Percentiles rank a stretch among this genome's conserved stretches.
Evolutionary conservation across 2,888 invertebrate genomes (phyloP).

Genomic region (Troilus luridus): DNA sequence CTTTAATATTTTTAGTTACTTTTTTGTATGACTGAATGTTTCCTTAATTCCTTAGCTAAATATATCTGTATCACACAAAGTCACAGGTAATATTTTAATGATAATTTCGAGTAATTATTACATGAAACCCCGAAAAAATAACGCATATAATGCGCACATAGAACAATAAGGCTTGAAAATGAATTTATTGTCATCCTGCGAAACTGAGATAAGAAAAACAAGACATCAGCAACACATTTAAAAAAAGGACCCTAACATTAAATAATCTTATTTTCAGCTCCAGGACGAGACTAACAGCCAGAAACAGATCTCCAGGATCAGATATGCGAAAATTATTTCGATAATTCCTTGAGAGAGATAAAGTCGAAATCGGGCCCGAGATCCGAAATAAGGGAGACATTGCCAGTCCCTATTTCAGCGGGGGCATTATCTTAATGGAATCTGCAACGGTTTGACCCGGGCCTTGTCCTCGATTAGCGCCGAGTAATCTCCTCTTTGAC

Average conservation of each 20-base stretch:
- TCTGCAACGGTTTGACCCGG: background rate
- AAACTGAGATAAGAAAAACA: background rate
- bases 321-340: slow-evolving; percentile 24
- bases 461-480: background rate
- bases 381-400: background rate
- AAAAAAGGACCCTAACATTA: background rate
- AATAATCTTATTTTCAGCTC: slow-evolving; percentile 4
- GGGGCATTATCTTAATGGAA: slow-evolving; percentile 31
- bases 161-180: background rate
- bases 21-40: too few species aligned
- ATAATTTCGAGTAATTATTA: too few species aligned
- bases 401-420: slow-evolving; percentile 3
- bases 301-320: background rate
- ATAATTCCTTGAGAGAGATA: background rate
- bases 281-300: background rate
- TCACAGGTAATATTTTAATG: too few species aligned
- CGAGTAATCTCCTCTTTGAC: slow-evolving; percentile 23
- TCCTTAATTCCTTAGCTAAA: too few species aligned
- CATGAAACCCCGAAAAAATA: too few species aligned
- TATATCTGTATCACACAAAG: too few species aligned
- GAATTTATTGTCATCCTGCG: background rate
- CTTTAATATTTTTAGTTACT: too few species aligned
- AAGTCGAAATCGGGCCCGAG: background rate
- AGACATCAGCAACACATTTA: background rate
- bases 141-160: too few species aligned